Evolutionary conservation across 1,140 invertebrate genomes (phyloP), one percentile per base, ranked within the genome.

Genomic region (Drosophila arizonae): DNA sequence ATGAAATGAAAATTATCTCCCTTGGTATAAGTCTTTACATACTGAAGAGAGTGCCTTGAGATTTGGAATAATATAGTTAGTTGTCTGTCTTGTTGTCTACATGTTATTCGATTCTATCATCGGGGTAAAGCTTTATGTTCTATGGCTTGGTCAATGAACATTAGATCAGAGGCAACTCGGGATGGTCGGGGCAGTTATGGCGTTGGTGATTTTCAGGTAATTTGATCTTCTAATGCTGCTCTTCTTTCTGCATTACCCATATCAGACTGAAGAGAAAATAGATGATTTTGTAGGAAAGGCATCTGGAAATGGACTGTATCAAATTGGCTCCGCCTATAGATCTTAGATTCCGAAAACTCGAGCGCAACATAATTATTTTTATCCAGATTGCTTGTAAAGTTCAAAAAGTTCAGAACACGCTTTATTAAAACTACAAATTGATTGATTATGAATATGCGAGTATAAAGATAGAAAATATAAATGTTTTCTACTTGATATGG

Each of bases 261-360:
- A 24, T 24, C 21, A 24, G 21, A 2, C 21, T 2, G 21, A 24
- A 24, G 21, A 24, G 2, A 24, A 24, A 2, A 24, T 24, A 2
- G 21, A 24, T 24, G 33, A 36, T 36, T 36, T 36, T 36, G 8
- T 11, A 39, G 13, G 5, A 21, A 63, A 62, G 58, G 48, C 68
- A 70, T 76, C 60, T 70, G 63, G 55, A 58, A 79, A 58, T 45
- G 2, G 28, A 30, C 4, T 1, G 6, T 5, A 30, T 5, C 28
- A 30, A 2, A 30, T 4, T 75, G 84, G 88, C 79, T 84, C 88
- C 82, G 76, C 62, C 69, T 77, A 80, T 24, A 65, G 79, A 77
- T 77, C 84, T 88, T 79, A 8, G 45, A 73, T 87, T 87, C 82
- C 84, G 88, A 82, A 88, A 88, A 67, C 82, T 74, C 68, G 63